Conservation (phyloP, 2,113 vertebrate species). For the Eulemur rufifrons region DNA sequence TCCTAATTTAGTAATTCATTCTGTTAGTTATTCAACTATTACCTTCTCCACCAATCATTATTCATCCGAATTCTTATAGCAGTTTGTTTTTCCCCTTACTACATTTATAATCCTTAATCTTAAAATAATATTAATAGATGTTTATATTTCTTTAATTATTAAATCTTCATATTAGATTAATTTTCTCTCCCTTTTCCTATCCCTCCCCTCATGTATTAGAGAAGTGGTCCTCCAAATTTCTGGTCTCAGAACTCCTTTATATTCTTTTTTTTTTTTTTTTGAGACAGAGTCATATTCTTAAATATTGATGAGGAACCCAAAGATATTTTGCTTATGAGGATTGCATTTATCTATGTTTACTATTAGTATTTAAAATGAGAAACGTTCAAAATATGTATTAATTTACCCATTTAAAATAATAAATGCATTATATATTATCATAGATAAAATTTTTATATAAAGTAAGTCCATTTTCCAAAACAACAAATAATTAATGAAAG, state of each 20-base stretch:
- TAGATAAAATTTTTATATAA: not conserved
- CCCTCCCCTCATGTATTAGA: not conserved
- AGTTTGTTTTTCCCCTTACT: not conserved
- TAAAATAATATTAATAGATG: not conserved
- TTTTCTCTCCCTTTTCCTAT: not conserved
- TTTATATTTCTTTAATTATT: not conserved
- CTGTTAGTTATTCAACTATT: not conserved
- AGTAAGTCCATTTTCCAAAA: not conserved
- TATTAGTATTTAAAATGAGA: not conserved
- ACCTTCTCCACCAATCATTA: not conserved
- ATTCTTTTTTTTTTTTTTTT: not conserved
- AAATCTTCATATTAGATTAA: not conserved
- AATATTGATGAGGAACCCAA: not conserved
- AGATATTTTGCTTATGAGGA: not conserved
- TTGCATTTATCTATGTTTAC: not conserved
- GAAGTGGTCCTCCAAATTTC: not conserved
- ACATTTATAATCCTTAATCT: not conserved
- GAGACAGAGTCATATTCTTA: not conserved
- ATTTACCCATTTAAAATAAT: not conserved
- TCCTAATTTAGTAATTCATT: not conserved
- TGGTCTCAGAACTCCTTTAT: not conserved
- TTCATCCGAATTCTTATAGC: not conserved
- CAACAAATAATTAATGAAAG: not conserved
- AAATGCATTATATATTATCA: not conserved
- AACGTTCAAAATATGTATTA: not conserved